phyloP scores from a whole-genome alignment of 1,140 invertebrate genomes.

The Dicyema japonicum region DNA sequence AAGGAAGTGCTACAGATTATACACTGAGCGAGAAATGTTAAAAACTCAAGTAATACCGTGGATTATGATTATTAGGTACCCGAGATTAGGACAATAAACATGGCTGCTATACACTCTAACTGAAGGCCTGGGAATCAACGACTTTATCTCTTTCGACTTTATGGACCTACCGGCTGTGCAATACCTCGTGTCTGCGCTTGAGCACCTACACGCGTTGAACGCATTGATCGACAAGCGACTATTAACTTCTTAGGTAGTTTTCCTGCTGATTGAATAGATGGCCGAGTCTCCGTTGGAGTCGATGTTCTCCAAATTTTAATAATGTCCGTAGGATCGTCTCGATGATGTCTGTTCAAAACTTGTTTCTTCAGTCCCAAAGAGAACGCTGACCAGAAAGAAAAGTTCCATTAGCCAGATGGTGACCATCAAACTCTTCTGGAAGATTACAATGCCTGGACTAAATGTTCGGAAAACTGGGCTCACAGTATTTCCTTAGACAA shows the following conservation, averaged over 20 bases:
- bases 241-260: slow-evolving; percentile 33
- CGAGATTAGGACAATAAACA: slow-evolving; percentile 84
- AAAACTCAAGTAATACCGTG: too few species aligned
- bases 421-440: slow-evolving; percentile 85
- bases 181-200: slow-evolving; percentile 68
- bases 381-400: slow-evolving; percentile 70
- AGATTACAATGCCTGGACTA: slow-evolving; percentile 97
- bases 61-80: too few species aligned
- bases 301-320: slow-evolving; percentile 78
- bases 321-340: slow-evolving; percentile 90
- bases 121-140: slow-evolving; percentile 98
- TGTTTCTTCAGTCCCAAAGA: slow-evolving; percentile 67
- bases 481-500: slow-evolving; percentile 90
- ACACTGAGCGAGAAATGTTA: slow-evolving; percentile 90
- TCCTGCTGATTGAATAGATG: slow-evolving; percentile 34
- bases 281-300: slow-evolving; percentile 93
- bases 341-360: slow-evolving; percentile 91
- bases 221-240: slow-evolving; percentile 82
- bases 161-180: slow-evolving; percentile 86
- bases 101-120: slow-evolving; percentile 64
- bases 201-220: slow-evolving; percentile 73
- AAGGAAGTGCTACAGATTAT: slow-evolving; percentile 80
- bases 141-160: slow-evolving; percentile 84
- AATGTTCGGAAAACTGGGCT: slow-evolving; percentile 92
- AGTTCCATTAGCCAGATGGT: slow-evolving; percentile 89